These are phyloP conservation scores for Clupea harengus DNA, from an alignment of 2,113 vertebrate species.

Conservation along the genomic window DNA sequence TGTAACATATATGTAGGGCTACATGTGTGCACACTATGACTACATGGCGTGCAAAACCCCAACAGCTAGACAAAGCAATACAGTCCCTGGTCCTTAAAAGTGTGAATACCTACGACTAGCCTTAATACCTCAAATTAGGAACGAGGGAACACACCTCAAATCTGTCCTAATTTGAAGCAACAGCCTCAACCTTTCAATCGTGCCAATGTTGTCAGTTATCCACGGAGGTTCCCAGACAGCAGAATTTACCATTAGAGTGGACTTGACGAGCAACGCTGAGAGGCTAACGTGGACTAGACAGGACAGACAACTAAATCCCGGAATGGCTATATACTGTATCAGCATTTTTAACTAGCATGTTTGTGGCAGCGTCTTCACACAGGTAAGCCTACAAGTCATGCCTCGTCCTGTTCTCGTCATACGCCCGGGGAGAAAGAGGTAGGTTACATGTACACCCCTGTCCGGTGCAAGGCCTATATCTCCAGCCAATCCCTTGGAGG, in stretches of 20 bases:
- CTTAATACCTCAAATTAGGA: neutral
- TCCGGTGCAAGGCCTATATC: neutral
- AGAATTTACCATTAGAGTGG: neutral
- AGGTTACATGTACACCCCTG: neutral
- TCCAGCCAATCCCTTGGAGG: neutral
- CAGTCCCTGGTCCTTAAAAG: too few species aligned
- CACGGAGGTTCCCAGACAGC: neutral
- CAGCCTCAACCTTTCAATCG: neutral
- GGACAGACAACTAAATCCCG: neutral
- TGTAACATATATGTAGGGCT: neutral
- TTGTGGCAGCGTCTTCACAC: slow-evolving; percentile 6
- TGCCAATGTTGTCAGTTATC: neutral
- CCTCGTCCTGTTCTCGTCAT: neutral
- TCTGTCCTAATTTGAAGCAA: neutral
- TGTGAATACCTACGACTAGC: too few species aligned
- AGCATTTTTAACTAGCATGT: slow-evolving; percentile 4
- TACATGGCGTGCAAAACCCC: neutral
- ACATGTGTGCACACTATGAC: neutral
- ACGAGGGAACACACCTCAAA: neutral
- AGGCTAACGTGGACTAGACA: neutral
- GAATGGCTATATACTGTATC: neutral
- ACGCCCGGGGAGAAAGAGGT: neutral
- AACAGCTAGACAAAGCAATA: too few species aligned
- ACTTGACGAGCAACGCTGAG: neutral
- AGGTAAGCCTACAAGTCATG: slow-evolving; percentile 5